Evolutionary conservation across 2,113 vertebrate species (phyloP).

Genomic region (Bubo blakistoni): DNA sequence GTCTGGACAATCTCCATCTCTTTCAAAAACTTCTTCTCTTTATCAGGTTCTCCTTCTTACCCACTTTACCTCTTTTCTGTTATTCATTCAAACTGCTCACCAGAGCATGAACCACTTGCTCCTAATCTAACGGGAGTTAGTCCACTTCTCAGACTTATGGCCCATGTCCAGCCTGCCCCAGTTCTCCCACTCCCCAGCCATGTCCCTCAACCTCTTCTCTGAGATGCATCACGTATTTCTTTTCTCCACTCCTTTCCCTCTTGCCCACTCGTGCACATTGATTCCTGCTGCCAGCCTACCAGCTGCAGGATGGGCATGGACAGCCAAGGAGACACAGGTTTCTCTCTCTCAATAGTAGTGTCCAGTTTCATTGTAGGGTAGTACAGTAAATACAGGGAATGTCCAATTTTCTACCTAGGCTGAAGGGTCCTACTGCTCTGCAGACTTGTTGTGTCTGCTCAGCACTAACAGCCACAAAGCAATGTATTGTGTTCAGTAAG

Average conservation of each 20-base stretch:
- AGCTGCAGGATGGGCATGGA: not conserved
- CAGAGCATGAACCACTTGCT: not conserved
- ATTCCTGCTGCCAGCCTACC: not conserved
- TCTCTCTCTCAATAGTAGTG: not conserved
- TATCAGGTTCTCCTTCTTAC: not conserved
- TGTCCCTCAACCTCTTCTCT: not conserved
- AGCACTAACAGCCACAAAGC: not conserved
- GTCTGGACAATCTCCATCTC: not conserved
- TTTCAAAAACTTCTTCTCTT: not conserved
- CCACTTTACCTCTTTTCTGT: not conserved
- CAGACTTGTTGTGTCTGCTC: not conserved
- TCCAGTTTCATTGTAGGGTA: not conserved
- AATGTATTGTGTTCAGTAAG: not conserved
- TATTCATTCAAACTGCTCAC: not conserved
- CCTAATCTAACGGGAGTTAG: not conserved
- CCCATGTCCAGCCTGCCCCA: not conserved
- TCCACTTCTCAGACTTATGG: not conserved
- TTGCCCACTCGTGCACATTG: not conserved
- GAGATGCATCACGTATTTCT: not conserved
- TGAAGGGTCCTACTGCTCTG: not conserved
- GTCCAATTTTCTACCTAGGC: not conserved
- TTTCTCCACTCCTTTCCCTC: not conserved
- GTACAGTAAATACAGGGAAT: not conserved
- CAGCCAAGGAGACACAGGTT: not conserved
- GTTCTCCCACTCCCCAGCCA: not conserved